Base-by-base conservation (phyloP, 2,888 invertebrate genomes). In the Tridacna crocea region DNA sequence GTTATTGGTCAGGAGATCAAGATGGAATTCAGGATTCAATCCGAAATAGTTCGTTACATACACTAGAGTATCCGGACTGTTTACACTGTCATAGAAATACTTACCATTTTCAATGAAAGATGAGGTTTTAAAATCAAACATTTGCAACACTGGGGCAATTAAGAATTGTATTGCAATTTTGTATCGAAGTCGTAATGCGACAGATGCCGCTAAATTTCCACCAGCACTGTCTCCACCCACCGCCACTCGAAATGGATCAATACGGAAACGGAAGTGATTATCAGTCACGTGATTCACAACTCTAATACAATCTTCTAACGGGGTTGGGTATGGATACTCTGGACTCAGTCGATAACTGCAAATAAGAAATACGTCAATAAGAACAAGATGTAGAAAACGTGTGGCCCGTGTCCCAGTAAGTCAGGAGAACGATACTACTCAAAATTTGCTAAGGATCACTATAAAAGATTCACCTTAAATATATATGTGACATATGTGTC, bases 61-160 rank as follows among this genome's bases (percentile, higher is more conserved):
- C 61, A 83, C 77, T 27, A 89, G 77, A 0, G 88, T 85, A 27
- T 79, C 26, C 4, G 83, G 85, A 36, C 74, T 79, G 48, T 90
- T 86, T 47, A 89, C 86, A 79, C 88, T 90, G 46, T 80, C 83
- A 48, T 80, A 80, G 22, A 88, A 86, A 72, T 90, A 90, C 15
- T 72, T 55, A 15, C 82, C 79, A 75, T 89, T 88, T 83, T 89
- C 89, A 48, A 82, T 79, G 66, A 84, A 85, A 55, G 87, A 85
- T 13, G 85, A 83, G 0, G 87, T 88, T 70, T 83, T 86, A 65
- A 87, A 90, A 47, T 89, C 85, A n/a, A 82, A 77, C 58, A 91
- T 85, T 77, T 94, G 93, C 48, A 92, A 90, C 24, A 92, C 91
- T 17, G 94, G 94, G 77, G 94, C 94, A 70, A 94, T 89, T 26